Evolutionary conservation across 1,140 invertebrate species (phyloP), one percentile per base, ranked within the genome.

Genomic region (Zophobas morio): DNA sequence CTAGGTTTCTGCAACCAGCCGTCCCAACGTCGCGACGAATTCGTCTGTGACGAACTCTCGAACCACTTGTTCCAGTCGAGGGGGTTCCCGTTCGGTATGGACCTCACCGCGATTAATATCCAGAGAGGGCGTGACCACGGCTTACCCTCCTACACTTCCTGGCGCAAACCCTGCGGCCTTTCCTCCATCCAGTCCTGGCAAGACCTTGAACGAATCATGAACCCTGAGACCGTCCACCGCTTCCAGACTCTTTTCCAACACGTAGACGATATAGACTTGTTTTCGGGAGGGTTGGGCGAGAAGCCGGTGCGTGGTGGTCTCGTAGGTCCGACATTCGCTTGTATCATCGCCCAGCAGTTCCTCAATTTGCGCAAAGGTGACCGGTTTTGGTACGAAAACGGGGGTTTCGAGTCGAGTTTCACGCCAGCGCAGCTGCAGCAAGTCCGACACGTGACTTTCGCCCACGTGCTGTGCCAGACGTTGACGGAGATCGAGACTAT

Each of bases 291-390:
- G 0, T 89, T 98, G 74, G 90, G 95, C 0, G 97, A 98, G 83
- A 90, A 91, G 6, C 92, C 93, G 0, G 91, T 97, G 0, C 86
- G 90, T 1, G 95, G 95, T 6, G 97, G 95, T 1, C 84, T 98
- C 0, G 94, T 98, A 0, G 98, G 98, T 0, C 97, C 98, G 0
- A 98, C 97, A 0, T 97, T 99, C 84, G 96, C 96, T 56, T 99
- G 98, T 83, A 96, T 99, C 74, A 95, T 99, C 20, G 97, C 94
- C 0, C 94, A 97, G 81, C 97, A 99, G 84, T 98, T 99, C 84
- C 90, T 92, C 34, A 94, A 96, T 83, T 86, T 97, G 0, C 90
- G 95, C 1, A 94, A 94, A 84, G 97, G 97, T 39, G 97, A 98
- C 88, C 87, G 97, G 77, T 98, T 98, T 86, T 98, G 96, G 96